A percentile compares a stretch with the other conserved stretches of the same genome.
phyloP scores from a whole-genome alignment of 2,797 vertebrate species.

The Alcedo atthis region DNA sequence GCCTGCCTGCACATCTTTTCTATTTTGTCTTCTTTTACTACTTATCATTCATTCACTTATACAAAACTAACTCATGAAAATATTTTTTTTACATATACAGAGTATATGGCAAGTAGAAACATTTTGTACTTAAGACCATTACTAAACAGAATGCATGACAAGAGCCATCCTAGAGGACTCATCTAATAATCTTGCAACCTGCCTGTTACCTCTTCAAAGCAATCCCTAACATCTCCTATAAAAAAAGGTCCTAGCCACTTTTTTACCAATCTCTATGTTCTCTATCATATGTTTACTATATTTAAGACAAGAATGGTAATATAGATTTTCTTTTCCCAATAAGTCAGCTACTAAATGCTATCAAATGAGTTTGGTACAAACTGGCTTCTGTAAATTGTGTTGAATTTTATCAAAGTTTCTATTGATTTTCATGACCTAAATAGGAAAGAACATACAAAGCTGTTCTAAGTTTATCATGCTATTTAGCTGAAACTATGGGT shows the following conservation, averaged over 20 bases:
- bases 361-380: not conserved
- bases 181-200: not conserved
- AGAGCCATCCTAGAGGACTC: not conserved
- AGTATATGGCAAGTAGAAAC: not conserved
- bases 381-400: not conserved
- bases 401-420: not conserved
- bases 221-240: not conserved
- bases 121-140: not conserved
- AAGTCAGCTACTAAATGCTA: not conserved
- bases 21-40: not conserved
- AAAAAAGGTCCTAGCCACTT: not conserved
- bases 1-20: not conserved
- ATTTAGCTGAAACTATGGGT: not conserved
- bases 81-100: not conserved
- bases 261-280: not conserved
- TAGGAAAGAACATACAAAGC: not conserved
- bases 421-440: conserved; percentile 19
- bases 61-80: not conserved
- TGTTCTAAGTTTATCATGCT: not conserved
- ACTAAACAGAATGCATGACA: not conserved
- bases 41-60: not conserved
- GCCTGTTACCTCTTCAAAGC: not conserved
- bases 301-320: not conserved
- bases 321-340: not conserved
- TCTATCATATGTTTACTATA: not conserved